Evolutionary conservation across 1,140 invertebrate genomes (phyloP).

Genomic region (Lasioglossum albipes): DNA sequence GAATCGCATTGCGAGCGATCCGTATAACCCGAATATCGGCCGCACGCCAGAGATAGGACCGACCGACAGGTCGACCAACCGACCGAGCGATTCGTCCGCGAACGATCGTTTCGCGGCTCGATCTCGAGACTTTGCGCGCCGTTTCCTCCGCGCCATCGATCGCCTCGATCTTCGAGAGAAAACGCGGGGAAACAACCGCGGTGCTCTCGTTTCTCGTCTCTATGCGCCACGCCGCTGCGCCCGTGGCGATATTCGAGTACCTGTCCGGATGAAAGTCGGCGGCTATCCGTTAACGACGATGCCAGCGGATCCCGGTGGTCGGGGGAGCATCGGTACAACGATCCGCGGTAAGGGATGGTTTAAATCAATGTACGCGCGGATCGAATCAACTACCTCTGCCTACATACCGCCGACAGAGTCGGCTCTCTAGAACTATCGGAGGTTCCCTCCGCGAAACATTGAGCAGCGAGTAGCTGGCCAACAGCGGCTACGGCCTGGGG

Average conservation of each 20-base stretch:
- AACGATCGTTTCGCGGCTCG: slow-evolving; percentile 34
- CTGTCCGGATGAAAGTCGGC: not conserved
- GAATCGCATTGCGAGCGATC: slow-evolving; percentile 77
- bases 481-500: slow-evolving; percentile 14
- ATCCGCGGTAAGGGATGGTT: slow-evolving; percentile 63
- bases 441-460: slow-evolving; percentile 35
- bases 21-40: slow-evolving; percentile 76
- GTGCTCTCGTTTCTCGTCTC: too few species aligned
- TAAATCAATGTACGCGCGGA: slow-evolving; percentile 68
- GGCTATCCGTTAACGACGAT: slow-evolving; percentile 38
- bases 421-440: slow-evolving; percentile 40
- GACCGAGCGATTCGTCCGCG: slow-evolving; percentile 31
- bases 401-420: slow-evolving; percentile 18
- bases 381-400: slow-evolving; percentile 40
- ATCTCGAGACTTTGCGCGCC: slow-evolving; percentile 21
- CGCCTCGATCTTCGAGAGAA: not conserved
- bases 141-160: not conserved
- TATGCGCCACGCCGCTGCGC: too few species aligned
- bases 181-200: not conserved
- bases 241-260: not conserved
- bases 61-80: slow-evolving; percentile 49
- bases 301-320: slow-evolving; percentile 3
- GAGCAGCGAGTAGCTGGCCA: slow-evolving; percentile 17
- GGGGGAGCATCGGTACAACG: slow-evolving; percentile 15
- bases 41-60: slow-evolving; percentile 64